A percentile compares a stretch with the other conserved stretches of the same genome.
Evolutionary conservation across 1,140 invertebrate species (phyloP).

Genomic region (Hirudo medicinalis): DNA sequence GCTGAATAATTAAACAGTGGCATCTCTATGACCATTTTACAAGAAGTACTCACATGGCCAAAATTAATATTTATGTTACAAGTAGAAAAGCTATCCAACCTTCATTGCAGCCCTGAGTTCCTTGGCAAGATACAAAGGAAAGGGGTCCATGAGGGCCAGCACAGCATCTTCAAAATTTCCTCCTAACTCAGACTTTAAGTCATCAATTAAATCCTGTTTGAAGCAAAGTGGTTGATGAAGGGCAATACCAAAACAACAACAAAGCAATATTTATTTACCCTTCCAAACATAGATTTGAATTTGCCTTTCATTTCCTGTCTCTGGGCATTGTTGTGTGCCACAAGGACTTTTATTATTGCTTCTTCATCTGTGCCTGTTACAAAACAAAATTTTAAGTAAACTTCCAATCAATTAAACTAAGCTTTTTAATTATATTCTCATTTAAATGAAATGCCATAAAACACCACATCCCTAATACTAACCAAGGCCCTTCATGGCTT

Average conservation of each 20-base stretch:
- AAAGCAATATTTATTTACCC: slow-evolving; percentile 43
- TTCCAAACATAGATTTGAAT: slow-evolving; percentile 86
- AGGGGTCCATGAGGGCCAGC: slow-evolving; percentile 33
- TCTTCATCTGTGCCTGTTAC: slow-evolving; percentile 65
- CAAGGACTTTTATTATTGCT: slow-evolving; percentile 75
- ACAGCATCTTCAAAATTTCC: slow-evolving; percentile 37
- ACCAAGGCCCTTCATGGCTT: slow-evolving; percentile 36
- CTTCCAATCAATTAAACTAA: neutral
- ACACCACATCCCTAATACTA: slow-evolving; percentile 15
- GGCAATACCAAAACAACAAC: neutral
- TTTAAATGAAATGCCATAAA: neutral
- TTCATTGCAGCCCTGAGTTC: slow-evolving; percentile 37
- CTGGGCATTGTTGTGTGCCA: slow-evolving; percentile 71
- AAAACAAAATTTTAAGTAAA: slow-evolving; percentile 13
- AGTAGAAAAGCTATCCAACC: slow-evolving; percentile 6
- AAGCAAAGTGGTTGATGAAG: neutral
- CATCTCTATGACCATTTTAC: neutral
- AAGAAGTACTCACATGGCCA: neutral
- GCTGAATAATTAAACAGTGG: neutral
- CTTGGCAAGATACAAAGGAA: slow-evolving; percentile 38
- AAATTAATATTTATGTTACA: neutral
- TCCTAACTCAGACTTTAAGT: slow-evolving; percentile 38
- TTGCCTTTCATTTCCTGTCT: slow-evolving; percentile 72
- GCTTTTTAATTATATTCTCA: neutral
- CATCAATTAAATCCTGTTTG: slow-evolving; percentile 35